Evolutionary conservation across 2,888 invertebrate genomes (phyloP).

Genomic region (Atrina japonica): DNA sequence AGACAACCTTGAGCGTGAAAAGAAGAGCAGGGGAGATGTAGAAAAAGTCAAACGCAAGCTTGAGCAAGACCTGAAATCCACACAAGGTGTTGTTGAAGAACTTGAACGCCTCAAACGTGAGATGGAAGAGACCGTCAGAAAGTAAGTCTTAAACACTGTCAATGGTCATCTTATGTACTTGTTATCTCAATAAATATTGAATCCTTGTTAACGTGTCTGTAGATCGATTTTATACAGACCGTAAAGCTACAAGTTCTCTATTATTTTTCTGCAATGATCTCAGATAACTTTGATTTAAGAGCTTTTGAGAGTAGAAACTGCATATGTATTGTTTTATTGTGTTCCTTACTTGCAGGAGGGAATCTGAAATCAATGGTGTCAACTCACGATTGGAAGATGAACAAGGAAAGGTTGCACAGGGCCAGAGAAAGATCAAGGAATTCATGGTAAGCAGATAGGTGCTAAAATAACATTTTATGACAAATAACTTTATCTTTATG

Average conservation of each 20-base stretch:
- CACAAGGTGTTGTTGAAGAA: constrained; percentile 80
- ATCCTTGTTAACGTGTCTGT: too few relatives aligned
- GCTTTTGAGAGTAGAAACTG: too few relatives aligned
- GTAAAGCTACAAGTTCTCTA: too few relatives aligned
- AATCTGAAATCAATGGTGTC: constrained; percentile 97
- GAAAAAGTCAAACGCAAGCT: constrained; percentile 99
- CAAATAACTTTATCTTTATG: too few relatives aligned
- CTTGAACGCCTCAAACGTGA: constrained; percentile 80
- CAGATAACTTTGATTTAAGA: background rate
- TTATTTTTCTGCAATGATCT: too few relatives aligned
- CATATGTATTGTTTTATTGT: too few relatives aligned
- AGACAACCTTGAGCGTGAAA: constrained; percentile 99
- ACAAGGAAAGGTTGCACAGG: constrained; percentile 97
- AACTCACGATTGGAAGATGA: constrained; percentile 98
- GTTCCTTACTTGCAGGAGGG: too few relatives aligned
- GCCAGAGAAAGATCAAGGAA: constrained; percentile 99
- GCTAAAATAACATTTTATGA: too few relatives aligned
- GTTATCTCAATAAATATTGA: too few relatives aligned
- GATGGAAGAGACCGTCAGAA: constrained; percentile 75
- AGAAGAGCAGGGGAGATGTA: constrained; percentile 98
- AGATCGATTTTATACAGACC: too few relatives aligned
- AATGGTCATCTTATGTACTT: too few relatives aligned
- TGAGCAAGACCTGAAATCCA: constrained; percentile 97
- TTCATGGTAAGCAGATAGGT: constrained; percentile 82
- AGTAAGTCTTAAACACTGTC: constrained; percentile 49